phyloP scores from a whole-genome alignment of 1,140 invertebrate genomes.

The Rhagoletis pomonella region DNA sequence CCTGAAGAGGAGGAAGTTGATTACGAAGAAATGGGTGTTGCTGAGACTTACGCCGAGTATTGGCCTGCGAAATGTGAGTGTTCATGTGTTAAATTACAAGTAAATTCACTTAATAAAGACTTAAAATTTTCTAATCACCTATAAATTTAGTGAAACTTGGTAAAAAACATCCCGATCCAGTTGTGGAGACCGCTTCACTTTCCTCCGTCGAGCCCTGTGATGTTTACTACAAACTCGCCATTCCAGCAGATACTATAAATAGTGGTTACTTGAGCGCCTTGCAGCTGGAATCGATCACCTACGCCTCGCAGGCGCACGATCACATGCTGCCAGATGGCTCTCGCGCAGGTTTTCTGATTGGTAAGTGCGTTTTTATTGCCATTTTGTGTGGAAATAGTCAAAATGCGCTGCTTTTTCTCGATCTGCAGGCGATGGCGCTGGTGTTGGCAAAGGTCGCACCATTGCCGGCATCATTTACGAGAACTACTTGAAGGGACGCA shows the following conservation, averaged over 20 bases:
- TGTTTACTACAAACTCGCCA: conserved; percentile 90
- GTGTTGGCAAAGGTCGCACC: conserved; percentile 99
- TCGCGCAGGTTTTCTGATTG: conserved; percentile 96
- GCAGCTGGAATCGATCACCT: conserved; percentile 97
- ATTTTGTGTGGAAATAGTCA: not conserved
- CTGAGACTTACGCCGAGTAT: conserved; percentile 98
- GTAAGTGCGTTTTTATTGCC: conserved; percentile 71
- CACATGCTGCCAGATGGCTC: conserved; percentile 92
- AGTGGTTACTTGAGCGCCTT: conserved; percentile 92
- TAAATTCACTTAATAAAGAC: not conserved
- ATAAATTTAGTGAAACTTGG: conserved; percentile 89
- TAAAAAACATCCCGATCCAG: conserved; percentile 97
- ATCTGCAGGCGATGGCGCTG: conserved; percentile 93
- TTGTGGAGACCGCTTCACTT: conserved; percentile 98
- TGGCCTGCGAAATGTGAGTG: conserved; percentile 93
- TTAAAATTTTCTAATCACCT: conserved; percentile 60
- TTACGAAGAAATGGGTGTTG: conserved; percentile 97
- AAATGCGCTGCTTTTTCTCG: not conserved
- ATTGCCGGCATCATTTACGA: conserved; percentile 99
- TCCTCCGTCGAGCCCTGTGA: conserved; percentile 97
- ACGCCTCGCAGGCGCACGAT: conserved; percentile 97
- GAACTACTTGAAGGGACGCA: conserved; percentile 95
- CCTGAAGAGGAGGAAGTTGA: conserved; percentile 91
- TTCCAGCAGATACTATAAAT: conserved; percentile 91
- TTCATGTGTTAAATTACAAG: not conserved